Base-by-base conservation (phyloP, 2,888 invertebrate species). In the Stenodera caucasica region DNA sequence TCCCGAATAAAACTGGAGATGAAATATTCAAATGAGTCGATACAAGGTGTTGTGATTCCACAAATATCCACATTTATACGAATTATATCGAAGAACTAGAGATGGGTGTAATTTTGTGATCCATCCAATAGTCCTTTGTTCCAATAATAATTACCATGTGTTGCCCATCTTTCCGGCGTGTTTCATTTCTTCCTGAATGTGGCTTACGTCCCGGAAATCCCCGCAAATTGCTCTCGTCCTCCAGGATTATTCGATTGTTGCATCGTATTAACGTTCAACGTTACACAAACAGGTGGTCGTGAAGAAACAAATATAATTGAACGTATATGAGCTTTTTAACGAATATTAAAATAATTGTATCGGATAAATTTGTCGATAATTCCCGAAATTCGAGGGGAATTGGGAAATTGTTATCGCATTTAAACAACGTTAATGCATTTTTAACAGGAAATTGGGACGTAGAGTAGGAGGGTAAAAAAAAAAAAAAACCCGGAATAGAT, bases 21-120 rank as follows among this genome's bases (percentile, higher is more conserved):
- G 70, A 72, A 70, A 72, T 70, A 72, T 72, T 70, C 67, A 72
- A 69, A 70, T 68, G 65, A 67, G 63, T 63, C 71, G 68, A 70
- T 69, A 69, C 69, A 66, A 64, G 67, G 67, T 67, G 67, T 67
- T 62, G 63, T 65, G 67, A 61, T 65, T 65, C 61, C 21, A 40
- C 1, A 51, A 45, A 51, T 59, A 65, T 67, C 65, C 65, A 63
- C 67, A 67, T 67, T 67, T 67, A 67, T 67, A 67, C 65, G 67
- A 67, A 63, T 21, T 50, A 18, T 40, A 18, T 14, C 2, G 18
- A 45, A 9, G 33, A 21, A 18, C 15, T 15, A 4, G 26, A 26
- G 26, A 26, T 4, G 26, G 26, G 26, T 26, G 33, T 37, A 15
- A 15, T 37, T 37, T 37, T 35, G n/a, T n/a, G n/a, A n/a, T n/a